phyloP scores from a whole-genome alignment of 2,888 invertebrate species.

The Chorisops tibialis region DNA sequence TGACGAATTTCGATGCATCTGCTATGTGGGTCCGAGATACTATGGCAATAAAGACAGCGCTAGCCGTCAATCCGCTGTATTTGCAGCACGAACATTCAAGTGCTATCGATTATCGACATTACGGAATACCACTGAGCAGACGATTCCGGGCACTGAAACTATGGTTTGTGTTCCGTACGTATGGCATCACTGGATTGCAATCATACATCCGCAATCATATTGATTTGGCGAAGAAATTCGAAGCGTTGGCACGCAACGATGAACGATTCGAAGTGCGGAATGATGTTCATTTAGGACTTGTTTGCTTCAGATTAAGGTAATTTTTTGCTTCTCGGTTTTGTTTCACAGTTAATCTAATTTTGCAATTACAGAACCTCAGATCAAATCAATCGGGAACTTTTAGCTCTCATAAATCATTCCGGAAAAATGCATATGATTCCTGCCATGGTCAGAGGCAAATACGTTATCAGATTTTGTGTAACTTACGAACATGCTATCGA shows the following conservation, averaged over 20 bases:
- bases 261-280: slow-evolving; percentile 73
- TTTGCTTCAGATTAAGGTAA: slow-evolving; percentile 68
- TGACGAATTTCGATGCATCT: slow-evolving; percentile 82
- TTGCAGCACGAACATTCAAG: slow-evolving; percentile 76
- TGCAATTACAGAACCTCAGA: slow-evolving; percentile 58
- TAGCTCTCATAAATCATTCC: slow-evolving; percentile 77
- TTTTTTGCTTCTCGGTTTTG: slow-evolving; percentile 15
- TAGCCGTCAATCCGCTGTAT: slow-evolving; percentile 84
- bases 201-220: slow-evolving; percentile 81
- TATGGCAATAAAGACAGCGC: slow-evolving; percentile 72
- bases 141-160: slow-evolving; percentile 81
- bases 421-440: slow-evolving; percentile 86
- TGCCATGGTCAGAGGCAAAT: slow-evolving; percentile 70
- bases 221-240: slow-evolving; percentile 71
- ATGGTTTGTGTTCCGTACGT: slow-evolving; percentile 82
- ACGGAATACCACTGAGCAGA: slow-evolving; percentile 82
- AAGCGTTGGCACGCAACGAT: slow-evolving; percentile 64
- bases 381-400: slow-evolving; percentile 68
- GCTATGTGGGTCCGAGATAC: slow-evolving; percentile 79
- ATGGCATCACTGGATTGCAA: slow-evolving; percentile 79
- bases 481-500: slow-evolving; percentile 73
- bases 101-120: slow-evolving; percentile 72
- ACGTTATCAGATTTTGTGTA: slow-evolving; percentile 76
- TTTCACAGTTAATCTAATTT: not conserved
- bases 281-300: slow-evolving; percentile 70